Conservation (phyloP, 1,140 invertebrate species). For the Andrena cerasifolii region DNA sequence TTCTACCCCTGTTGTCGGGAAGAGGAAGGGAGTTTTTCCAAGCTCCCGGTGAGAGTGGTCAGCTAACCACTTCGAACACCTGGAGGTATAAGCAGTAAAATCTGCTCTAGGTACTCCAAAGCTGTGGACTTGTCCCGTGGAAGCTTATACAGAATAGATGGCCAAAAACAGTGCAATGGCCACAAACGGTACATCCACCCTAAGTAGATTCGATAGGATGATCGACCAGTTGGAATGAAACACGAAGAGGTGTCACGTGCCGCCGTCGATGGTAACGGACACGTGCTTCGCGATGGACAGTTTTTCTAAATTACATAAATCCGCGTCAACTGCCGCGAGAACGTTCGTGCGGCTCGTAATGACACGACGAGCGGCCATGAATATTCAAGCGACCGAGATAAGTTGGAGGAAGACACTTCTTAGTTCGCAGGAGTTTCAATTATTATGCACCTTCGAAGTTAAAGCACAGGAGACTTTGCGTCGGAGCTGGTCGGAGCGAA, state of each 20-base stretch:
- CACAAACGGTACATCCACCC: too few species aligned
- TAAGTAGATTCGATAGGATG: not conserved
- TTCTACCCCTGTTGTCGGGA: too few species aligned
- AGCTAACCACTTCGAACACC: too few species aligned
- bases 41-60: too few species aligned
- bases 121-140: too few species aligned
- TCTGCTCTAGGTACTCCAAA: too few species aligned
- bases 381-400: slow-evolving; percentile 46
- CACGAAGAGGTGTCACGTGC: not conserved
- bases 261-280: not conserved
- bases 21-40: too few species aligned
- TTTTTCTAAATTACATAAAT: slow-evolving; percentile 25
- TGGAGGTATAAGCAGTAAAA: too few species aligned
- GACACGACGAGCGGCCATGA: slow-evolving; percentile 36
- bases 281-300: not conserved
- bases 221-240: not conserved
- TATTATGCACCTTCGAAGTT: slow-evolving; percentile 48
- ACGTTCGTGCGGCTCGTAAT: slow-evolving; percentile 11
- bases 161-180: too few species aligned
- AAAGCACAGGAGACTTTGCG: not conserved
- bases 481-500: not conserved
- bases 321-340: slow-evolving; percentile 2
- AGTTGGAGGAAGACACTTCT: slow-evolving; percentile 31
- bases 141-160: too few species aligned
- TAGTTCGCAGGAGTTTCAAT: slow-evolving; percentile 46